Percentiles rank a stretch among this genome's conserved stretches.
Evolutionary conservation across 2,797 vertebrate species (phyloP).

Genomic region (Sebastes jordani): DNA sequence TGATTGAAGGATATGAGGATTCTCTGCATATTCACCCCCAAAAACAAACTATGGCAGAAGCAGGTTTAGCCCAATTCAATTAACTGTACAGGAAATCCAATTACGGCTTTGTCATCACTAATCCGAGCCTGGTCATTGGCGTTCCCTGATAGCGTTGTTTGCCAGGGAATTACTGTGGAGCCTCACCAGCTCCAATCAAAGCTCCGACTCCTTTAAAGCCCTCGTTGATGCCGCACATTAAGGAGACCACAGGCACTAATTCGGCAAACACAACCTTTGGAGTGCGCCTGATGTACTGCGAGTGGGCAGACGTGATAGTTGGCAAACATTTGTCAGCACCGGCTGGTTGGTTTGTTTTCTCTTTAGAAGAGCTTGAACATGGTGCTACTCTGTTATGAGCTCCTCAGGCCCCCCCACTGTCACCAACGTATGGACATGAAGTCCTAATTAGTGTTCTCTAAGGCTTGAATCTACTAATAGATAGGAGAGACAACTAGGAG

Average conservation of each 20-base stretch:
- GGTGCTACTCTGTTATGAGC: neutral
- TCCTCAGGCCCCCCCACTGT: neutral
- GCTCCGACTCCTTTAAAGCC: slow-evolving; percentile 32
- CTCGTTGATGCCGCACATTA: slow-evolving; percentile 47
- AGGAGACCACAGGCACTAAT: slow-evolving; percentile 43
- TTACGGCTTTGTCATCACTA: slow-evolving; percentile 40
- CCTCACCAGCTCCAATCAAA: slow-evolving; percentile 35
- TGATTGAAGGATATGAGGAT: neutral
- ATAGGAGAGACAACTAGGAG: neutral
- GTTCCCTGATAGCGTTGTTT: slow-evolving; percentile 52
- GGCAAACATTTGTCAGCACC: neutral
- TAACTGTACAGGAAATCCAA: slow-evolving; percentile 55
- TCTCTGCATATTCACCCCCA: neutral
- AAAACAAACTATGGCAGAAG: slow-evolving; percentile 18
- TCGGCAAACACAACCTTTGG: slow-evolving; percentile 36
- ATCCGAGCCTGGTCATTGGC: slow-evolving; percentile 45
- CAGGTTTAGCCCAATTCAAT: slow-evolving; percentile 43
- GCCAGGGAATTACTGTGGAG: slow-evolving; percentile 39
- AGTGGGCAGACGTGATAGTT: slow-evolving; percentile 1
- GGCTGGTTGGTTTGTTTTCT: neutral
- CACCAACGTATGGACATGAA: neutral
- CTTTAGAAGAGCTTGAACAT: neutral
- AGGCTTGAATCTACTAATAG: neutral
- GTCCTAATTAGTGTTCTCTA: slow-evolving; percentile 13
- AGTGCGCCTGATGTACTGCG: neutral